Evolutionary conservation across 1,140 invertebrate genomes (phyloP).

Genomic region (Zaprionus africanus): DNA sequence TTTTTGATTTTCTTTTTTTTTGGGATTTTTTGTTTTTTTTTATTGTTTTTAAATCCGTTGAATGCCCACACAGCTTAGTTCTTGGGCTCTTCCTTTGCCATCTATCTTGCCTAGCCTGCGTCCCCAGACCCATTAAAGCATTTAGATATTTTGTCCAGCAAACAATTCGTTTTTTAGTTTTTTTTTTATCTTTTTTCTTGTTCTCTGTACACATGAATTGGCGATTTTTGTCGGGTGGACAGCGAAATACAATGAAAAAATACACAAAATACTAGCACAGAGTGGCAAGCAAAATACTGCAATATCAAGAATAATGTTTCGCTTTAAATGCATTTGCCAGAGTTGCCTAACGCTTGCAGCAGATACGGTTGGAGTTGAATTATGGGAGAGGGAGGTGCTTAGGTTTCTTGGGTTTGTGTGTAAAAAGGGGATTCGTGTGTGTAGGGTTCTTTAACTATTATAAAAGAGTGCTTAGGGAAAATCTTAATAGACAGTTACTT

Average conservation of each 20-base stretch:
- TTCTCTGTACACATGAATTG: conserved; percentile 61
- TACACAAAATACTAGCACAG: neutral
- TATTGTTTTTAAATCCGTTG: conserved; percentile 60
- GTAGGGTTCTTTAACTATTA: neutral
- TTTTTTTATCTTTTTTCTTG: neutral
- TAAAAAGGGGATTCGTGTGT: too few relatives aligned
- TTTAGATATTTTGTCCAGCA: conserved; percentile 65
- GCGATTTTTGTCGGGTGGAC: conserved; percentile 49
- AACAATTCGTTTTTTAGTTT: conserved; percentile 45
- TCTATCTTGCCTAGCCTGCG: too few relatives aligned
- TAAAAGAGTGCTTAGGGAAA: too few relatives aligned
- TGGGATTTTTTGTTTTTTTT: neutral
- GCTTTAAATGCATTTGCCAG: conserved; percentile 40
- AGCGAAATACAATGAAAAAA: conserved; percentile 23
- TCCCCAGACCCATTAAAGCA: conserved; percentile 28
- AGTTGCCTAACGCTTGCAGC: conserved; percentile 42
- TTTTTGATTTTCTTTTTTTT: neutral
- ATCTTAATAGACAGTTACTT: too few relatives aligned
- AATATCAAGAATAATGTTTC: conserved; percentile 48
- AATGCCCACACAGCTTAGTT: conserved; percentile 39
- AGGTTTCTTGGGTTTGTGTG: neutral
- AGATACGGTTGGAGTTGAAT: conserved; percentile 32
- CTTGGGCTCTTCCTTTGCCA: too few relatives aligned
- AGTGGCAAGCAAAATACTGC: conserved; percentile 2
- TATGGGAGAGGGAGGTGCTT: conserved; percentile 7